These are phyloP conservation scores for Trigoniulus corallinus DNA, from an alignment of 1,140 invertebrate species.

Conservation along the genomic window DNA sequence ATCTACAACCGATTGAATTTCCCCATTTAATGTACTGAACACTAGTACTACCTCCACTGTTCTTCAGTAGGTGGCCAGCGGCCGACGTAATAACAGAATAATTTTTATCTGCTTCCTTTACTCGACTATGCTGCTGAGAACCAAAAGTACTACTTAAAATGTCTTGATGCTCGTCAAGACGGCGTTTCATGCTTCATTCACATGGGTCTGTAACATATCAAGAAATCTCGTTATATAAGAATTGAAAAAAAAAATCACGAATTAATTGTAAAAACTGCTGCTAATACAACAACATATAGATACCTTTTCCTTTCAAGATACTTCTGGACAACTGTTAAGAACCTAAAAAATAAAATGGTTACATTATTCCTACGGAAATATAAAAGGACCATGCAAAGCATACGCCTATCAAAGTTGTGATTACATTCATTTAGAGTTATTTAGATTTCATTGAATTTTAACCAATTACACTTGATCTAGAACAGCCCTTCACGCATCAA, in stretches of 20 bases:
- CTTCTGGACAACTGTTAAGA: no score
- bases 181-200: slow-evolving; percentile 7
- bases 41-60: neutral
- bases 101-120: neutral
- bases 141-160: slow-evolving; percentile 1
- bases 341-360: no score
- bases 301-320: neutral
- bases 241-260: neutral
- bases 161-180: slow-evolving; percentile 6
- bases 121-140: neutral
- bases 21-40: neutral
- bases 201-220: slow-evolving; percentile 1
- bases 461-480: no score
- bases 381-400: no score
- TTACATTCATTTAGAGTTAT: no score
- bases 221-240: no score
- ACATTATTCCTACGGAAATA: no score
- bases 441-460: no score
- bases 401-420: no score
- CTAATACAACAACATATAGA: neutral
- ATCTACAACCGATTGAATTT: no score
- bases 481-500: no score
- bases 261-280: neutral
- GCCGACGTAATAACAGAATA: neutral
- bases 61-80: neutral